Percentiles rank a stretch among this genome's conserved stretches.
Conservation (phyloP, 2,888 invertebrate species). For the Neoitamus cyanurus region DNA sequence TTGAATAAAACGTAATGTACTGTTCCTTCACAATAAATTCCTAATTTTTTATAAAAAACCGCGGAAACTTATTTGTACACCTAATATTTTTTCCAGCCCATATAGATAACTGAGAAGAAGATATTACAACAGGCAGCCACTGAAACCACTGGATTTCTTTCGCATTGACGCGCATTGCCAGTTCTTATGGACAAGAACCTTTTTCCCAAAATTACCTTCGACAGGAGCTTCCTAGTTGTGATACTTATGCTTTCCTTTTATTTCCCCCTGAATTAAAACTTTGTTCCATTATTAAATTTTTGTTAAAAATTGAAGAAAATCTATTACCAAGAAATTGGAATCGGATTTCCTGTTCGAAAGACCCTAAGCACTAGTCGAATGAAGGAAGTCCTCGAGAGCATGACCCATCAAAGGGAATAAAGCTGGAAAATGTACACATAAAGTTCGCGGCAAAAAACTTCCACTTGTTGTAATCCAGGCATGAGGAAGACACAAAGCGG, state of each 20-base stretch:
- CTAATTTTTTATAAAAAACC: too few species aligned
- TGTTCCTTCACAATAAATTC: too few species aligned
- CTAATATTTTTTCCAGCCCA: too few species aligned
- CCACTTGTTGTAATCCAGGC: slow-evolving; percentile 17
- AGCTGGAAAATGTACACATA: slow-evolving; percentile 23
- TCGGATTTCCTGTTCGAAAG: not conserved
- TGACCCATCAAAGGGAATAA: slow-evolving; percentile 3
- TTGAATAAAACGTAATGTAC: too few species aligned
- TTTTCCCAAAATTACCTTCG: not conserved
- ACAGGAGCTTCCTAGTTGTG: not conserved
- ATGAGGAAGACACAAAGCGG: not conserved
- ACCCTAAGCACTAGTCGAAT: not conserved
- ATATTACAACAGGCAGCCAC: too few species aligned
- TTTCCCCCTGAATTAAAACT: not conserved
- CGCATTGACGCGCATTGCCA: too few species aligned
- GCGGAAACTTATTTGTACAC: too few species aligned
- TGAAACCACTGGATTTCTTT: too few species aligned
- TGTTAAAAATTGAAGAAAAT: not conserved
- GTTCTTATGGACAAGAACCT: too few species aligned
- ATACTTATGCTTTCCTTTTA: not conserved
- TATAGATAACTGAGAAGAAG: too few species aligned
- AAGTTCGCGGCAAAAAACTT: not conserved
- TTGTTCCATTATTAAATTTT: not conserved
- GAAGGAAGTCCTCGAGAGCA: not conserved
- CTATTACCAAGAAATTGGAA: not conserved